These are phyloP conservation scores for Polypedilum vanderplanki DNA, from an alignment of 1,140 invertebrate species.

Conservation along the genomic window DNA sequence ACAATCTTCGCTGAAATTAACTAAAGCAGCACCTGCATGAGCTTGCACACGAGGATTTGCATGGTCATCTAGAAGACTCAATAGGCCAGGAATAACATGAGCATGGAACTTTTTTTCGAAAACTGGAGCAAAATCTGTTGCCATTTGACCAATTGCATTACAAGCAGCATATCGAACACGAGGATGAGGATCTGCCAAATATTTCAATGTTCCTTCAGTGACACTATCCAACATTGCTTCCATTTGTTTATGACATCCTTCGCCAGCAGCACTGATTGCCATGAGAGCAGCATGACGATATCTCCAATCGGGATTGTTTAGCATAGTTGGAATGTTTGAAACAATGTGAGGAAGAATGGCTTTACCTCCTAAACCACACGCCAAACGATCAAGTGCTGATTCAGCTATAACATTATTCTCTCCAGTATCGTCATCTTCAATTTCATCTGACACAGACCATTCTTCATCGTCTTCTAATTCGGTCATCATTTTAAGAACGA, in stretches of 20 bases:
- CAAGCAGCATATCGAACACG: constrained; percentile 79
- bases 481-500: constrained; percentile 92
- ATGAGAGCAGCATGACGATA: constrained; percentile 92
- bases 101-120: constrained; percentile 98
- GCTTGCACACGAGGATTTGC: constrained; percentile 90
- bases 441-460: constrained; percentile 72
- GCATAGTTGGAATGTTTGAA: constrained; percentile 77
- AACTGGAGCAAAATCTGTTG: constrained; percentile 92
- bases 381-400: constrained; percentile 90
- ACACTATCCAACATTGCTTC: constrained; percentile 85
- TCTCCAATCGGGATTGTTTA: constrained; percentile 75
- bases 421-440: constrained; percentile 76
- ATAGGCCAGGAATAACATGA: constrained; percentile 82
- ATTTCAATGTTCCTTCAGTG: constrained; percentile 81
- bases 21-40: constrained; percentile 87
- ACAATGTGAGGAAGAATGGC: constrained; percentile 86
- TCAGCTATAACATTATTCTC: constrained; percentile 93
- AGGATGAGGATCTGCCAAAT: constrained; percentile 66
- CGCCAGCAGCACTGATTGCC: constrained; percentile 96
- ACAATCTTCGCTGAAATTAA: constrained; percentile 99
- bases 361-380: constrained; percentile 94
- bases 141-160: constrained; percentile 99
- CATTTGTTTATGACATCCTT: constrained; percentile 98
- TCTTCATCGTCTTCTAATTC: constrained; percentile 90
- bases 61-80: constrained; percentile 87